Evolutionary conservation across 2,797 vertebrate genomes (phyloP).

Genomic region (Selene dorsalis): DNA sequence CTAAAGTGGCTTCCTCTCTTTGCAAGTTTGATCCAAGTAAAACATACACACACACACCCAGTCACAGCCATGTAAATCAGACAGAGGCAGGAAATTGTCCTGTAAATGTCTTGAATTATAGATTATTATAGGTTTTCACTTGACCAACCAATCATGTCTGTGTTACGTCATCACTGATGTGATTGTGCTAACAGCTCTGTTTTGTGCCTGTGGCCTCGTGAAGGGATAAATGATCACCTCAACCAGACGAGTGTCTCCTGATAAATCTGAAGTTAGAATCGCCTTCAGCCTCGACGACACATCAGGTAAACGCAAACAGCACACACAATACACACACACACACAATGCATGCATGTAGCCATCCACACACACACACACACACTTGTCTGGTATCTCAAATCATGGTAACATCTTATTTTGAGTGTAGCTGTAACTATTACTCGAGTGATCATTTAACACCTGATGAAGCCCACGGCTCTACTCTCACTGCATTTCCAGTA

Average conservation of each 20-base stretch:
- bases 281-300: constrained; percentile 94
- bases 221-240: constrained; percentile 99
- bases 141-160: neutral
- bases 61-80: neutral
- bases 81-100: neutral
- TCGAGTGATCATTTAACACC: constrained; percentile 48
- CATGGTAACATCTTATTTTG: constrained; percentile 48
- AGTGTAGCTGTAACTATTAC: constrained; percentile 27
- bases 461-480: constrained; percentile 35
- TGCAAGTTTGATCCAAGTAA: neutral
- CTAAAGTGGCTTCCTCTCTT: too few species aligned
- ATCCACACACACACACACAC: constrained; percentile 19
- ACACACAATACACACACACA: constrained; percentile 15
- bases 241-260: constrained; percentile 93
- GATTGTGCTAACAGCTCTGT: constrained; percentile 57
- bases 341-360: neutral
- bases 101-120: neutral
- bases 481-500: constrained; percentile 68
- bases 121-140: neutral
- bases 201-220: constrained; percentile 62
- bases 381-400: constrained; percentile 39
- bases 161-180: neutral
- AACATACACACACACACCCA: neutral
- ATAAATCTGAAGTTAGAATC: constrained; percentile 94
- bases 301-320: constrained; percentile 85